Base-by-base conservation (phyloP, 2,888 invertebrate species). In the Lysandra bellargus region DNA sequence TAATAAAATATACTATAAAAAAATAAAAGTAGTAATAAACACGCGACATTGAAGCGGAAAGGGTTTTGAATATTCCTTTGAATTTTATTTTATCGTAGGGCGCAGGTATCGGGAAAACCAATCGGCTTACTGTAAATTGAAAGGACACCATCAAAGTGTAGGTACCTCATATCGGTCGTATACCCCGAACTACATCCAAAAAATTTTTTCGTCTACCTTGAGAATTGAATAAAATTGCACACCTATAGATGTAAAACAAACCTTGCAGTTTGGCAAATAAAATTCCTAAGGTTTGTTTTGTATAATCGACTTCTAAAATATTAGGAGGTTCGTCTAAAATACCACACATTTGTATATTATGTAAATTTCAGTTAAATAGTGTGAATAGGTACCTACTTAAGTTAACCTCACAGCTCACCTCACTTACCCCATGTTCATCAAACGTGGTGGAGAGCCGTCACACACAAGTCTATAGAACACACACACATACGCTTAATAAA, bases 91-190 rank as follows among this genome's bases (percentile, higher is more conserved):
- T 74, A 79, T 60, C 73, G 60, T 73, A 57, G 60, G 79, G 57
- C 53, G 53, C 37, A 78, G 74, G 79, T 74, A 79, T 74, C 60
- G 74, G 76, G 53, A 57, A 76, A 79, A 74, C 33, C 72, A 79
- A 79, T 74, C 78, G 78, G 78, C 53, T 79, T 79, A 79, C 79
- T 73, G 57, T 60, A 79, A 73, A 79, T 74, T 79, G 73, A 60
- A 74, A 74, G 74, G 73, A 76, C 76, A 57, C 76, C 79, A 79
- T 79, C 79, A 30, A 78, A 64, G 78, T 64, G 61, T 61, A 33
- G n/a, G 64, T 30, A 69, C 33, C 33, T 69, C 33, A 69, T 60
- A 33, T 77, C 53, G 57, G 30, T 30, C 77, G 40, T 60, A 57
- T 33, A 77, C 77, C 37, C 7, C 37, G 2, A 60, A n/a, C 60